phyloP scores from a whole-genome alignment of 2,113 vertebrate species.

The Nothobranchius furzeri region DNA sequence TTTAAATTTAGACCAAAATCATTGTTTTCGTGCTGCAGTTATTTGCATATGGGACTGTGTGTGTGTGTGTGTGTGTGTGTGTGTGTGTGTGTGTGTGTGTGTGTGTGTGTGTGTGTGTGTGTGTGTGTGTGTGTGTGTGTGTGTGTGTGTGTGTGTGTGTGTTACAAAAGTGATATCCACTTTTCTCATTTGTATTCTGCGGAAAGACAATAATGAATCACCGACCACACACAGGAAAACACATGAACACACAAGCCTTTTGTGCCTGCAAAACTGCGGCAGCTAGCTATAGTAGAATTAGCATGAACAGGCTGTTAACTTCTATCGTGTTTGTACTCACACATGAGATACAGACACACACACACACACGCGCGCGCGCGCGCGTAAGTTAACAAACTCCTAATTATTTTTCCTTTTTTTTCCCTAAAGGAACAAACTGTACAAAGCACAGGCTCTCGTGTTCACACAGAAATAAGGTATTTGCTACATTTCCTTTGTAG shows the following conservation, averaged over 20 bases:
- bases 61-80: background rate
- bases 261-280: background rate
- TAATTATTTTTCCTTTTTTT: slow-evolving; percentile 16
- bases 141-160: background rate
- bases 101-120: background rate
- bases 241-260: background rate
- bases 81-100: too few species aligned
- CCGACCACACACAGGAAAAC: background rate
- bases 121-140: background rate
- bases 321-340: background rate
- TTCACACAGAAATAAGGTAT: too few species aligned
- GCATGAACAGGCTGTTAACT: slow-evolving; percentile 9
- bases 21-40: slow-evolving; percentile 1
- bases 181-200: slow-evolving; percentile 2
- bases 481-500: background rate
- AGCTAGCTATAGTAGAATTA: slow-evolving; percentile 1
- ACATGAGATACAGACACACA: background rate
- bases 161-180: background rate
- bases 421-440: slow-evolving; percentile 13
- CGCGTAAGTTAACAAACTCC: background rate
- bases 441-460: slow-evolving; percentile 6
- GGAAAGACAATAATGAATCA: background rate
- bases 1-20: background rate
- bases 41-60: background rate
- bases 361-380: background rate